Evolutionary conservation across 2,113 vertebrate species (phyloP).

Genomic region (Aegypius monachus): DNA sequence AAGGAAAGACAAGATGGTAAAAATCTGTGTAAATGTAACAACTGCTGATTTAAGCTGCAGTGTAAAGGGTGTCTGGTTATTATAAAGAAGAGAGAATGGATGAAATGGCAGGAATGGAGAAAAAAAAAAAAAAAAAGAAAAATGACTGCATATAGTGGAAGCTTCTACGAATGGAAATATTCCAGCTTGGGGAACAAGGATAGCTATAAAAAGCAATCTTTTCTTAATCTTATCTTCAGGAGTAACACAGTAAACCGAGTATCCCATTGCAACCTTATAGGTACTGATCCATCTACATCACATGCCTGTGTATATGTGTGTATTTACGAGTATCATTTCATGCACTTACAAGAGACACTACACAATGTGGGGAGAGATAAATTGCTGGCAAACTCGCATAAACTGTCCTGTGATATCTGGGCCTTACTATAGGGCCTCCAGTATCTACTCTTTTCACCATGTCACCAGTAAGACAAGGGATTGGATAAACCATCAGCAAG

Average conservation of each 20-base stretch:
- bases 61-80: not conserved
- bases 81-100: not conserved
- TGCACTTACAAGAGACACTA: not conserved
- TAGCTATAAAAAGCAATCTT: not conserved
- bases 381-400: not conserved
- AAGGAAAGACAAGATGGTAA: not conserved
- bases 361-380: not conserved
- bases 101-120: not conserved
- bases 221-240: not conserved
- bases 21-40: not conserved
- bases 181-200: not conserved
- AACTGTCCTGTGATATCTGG: not conserved
- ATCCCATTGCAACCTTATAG: not conserved
- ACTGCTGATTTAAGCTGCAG: not conserved
- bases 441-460: not conserved
- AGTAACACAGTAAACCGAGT: not conserved
- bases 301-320: rapidly evolving
- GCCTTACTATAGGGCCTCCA: not conserved
- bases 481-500: not conserved
- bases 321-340: not conserved
- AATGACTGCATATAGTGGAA: not conserved
- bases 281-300: not conserved
- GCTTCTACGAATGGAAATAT: not conserved
- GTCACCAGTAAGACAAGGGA: not conserved
- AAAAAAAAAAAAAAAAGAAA: not conserved